A percentile compares a stretch with the other conserved stretches of the same genome.
phyloP scores from a whole-genome alignment of 2,113 vertebrate genomes.

The Salminus brasiliensis region DNA sequence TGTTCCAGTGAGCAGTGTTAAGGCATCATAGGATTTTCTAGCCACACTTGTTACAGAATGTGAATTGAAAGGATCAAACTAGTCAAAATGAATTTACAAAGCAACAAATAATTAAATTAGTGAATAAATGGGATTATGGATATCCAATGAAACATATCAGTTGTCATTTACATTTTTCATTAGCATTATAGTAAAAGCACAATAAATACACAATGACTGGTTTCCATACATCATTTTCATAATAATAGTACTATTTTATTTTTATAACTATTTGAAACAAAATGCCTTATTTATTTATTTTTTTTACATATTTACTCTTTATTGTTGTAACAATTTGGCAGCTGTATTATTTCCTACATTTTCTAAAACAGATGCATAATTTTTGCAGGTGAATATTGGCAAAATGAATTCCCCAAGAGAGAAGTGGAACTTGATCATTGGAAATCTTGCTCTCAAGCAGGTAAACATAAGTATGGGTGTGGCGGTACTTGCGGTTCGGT shows the following conservation, averaged over 20 bases:
- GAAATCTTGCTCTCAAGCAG: constrained; percentile 92
- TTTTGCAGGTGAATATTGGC: constrained; percentile 85
- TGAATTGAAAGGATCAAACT: background rate
- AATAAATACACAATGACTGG: too few species aligned
- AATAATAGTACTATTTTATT: too few species aligned
- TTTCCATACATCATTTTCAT: too few species aligned
- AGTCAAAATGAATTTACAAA: background rate
- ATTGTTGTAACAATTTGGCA: too few species aligned
- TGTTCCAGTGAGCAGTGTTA: background rate
- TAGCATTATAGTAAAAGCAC: too few species aligned
- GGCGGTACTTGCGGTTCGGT: too few species aligned
- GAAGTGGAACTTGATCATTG: constrained; percentile 81
- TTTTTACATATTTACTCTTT: too few species aligned
- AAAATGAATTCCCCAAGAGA: constrained; percentile 81
- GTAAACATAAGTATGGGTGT: too few species aligned
- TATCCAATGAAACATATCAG: too few species aligned
- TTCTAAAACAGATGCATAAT: background rate
- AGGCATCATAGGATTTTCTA: background rate
- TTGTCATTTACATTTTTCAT: too few species aligned
- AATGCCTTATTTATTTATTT: too few species aligned
- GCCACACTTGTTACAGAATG: background rate
- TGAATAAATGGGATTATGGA: background rate
- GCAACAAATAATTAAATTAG: background rate
- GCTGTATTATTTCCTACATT: background rate
- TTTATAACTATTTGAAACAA: too few species aligned